Evolutionary conservation across 64 coral and sea anemone genomes (phyloP), one percentile per base, ranked within the genome.

Genomic region (Pocillopora damicornis): DNA sequence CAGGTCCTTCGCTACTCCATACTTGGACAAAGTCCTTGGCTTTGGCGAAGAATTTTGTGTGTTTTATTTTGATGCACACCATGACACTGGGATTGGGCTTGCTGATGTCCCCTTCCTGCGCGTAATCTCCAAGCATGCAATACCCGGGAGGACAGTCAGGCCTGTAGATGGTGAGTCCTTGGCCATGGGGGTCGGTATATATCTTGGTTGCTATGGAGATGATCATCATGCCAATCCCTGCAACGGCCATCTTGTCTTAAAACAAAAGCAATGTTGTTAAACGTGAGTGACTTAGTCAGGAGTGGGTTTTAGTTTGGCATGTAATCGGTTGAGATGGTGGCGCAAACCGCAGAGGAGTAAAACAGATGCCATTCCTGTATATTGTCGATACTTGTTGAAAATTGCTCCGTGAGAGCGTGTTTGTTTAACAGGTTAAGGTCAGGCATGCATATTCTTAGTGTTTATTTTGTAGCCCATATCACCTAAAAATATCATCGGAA

Each of bases 111-210:
- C 89, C 91, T 61, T 81, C 87, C 91, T 95, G 93, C 9, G 93
- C 89, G 79, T 95, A 95, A 81, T 95, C 93, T 58, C 93, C 93
- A 13, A 95, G 36, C 37, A 86, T 82, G 75, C 93, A 95, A 58
- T 77, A 95, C 15, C 90, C 93, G 20, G 90, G 80, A 61, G 93
- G 93, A 60, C 93, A 95, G 18, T 95, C 89, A 23, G 93, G 93
- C 61, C 86, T 83, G 58, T 88, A 95, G 18, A 95, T 92, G 13
- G 89, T 95, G 65, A 95, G 89, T 60, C 83, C 56, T 17, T 61
- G 66, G 36, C 82, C 34, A 16, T 76, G 59, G n/a, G 37, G 86
- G 34, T 92, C 89, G 16, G 87, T 88, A 65, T 89, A 95, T 35
- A 95, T 77, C 88, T 86, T 88, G 73, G 91, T 57, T 35, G 77